Conservation (phyloP, 2,797 vertebrate genomes). For the Megalops cyprinoides region DNA sequence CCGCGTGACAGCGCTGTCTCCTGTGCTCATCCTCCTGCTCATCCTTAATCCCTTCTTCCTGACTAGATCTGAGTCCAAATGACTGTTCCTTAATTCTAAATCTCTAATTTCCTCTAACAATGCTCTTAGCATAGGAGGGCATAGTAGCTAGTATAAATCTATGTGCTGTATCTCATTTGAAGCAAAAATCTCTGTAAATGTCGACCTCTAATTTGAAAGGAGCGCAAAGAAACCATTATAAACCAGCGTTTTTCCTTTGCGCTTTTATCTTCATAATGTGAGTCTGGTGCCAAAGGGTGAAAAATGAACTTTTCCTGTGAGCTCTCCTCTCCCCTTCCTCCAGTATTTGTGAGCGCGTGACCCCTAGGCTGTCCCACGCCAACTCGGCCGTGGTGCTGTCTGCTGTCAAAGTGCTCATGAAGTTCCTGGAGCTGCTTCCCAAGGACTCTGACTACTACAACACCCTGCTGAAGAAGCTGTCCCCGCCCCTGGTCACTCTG, state of each 20-base stretch:
- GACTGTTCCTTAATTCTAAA: no score
- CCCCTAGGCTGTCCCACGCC: constrained; percentile 94
- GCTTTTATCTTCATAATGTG: neutral
- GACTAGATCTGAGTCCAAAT: no score
- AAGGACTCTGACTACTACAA: constrained; percentile 98
- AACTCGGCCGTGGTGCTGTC: constrained; percentile 98
- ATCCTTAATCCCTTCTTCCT: neutral
- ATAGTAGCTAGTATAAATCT: no score
- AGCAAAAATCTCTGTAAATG: no score
- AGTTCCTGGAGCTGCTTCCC: constrained; percentile 94
- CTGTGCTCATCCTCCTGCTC: neutral
- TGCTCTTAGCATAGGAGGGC: no score
- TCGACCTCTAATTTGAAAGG: no score
- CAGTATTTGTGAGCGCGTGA: constrained; percentile 97
- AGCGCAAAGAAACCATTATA: no score
- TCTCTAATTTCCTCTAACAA: neutral
- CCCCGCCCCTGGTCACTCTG: constrained; percentile 93
- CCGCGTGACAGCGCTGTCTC: neutral
- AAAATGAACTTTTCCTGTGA: neutral
- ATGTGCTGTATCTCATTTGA: no score
- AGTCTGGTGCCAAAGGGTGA: neutral
- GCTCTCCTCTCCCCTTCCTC: neutral
- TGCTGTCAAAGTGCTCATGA: constrained; percentile 98
- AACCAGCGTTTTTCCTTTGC: no score
- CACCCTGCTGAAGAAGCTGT: constrained; percentile 95